phyloP scores from a whole-genome alignment of 2,888 invertebrate genomes.

The Plagiodera versicolora region DNA sequence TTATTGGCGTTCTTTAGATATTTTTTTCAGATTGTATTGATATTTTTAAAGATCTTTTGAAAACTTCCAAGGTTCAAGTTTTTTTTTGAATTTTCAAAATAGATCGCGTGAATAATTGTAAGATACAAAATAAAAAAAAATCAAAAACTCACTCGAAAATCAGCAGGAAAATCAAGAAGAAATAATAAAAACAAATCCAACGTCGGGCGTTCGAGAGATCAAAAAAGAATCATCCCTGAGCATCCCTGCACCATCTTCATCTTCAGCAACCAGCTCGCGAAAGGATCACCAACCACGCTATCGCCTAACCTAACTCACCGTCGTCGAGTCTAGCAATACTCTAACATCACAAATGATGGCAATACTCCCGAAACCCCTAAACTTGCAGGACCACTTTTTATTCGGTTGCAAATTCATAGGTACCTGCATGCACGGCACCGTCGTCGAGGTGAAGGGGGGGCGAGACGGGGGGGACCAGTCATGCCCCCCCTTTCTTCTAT shows the following conservation, averaged over 20 bases:
- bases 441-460: conserved; percentile 45
- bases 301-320: conserved; percentile 49
- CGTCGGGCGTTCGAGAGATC: too few relatives aligned
- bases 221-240: conserved; percentile 24
- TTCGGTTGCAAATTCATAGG: conserved; percentile 66
- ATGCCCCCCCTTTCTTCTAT: conserved; percentile 43
- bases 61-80: too few relatives aligned
- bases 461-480: conserved; percentile 38
- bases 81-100: too few relatives aligned
- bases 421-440: conserved; percentile 52
- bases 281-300: conserved; percentile 45
- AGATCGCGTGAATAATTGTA: too few relatives aligned
- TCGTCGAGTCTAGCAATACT: conserved; percentile 56
- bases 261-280: conserved; percentile 35
- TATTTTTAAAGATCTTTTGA: too few relatives aligned
- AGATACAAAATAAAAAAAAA: too few relatives aligned
- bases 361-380: conserved; percentile 56
- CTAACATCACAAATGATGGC: conserved; percentile 53
- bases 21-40: too few relatives aligned
- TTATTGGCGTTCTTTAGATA: too few relatives aligned
- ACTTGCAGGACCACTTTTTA: conserved; percentile 66
- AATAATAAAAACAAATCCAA: too few relatives aligned
- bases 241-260: conserved; percentile 39
- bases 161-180: too few relatives aligned
- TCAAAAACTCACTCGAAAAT: too few relatives aligned